Base-by-base conservation (phyloP, 2,113 vertebrate genomes). In the Strix aluco region DNA sequence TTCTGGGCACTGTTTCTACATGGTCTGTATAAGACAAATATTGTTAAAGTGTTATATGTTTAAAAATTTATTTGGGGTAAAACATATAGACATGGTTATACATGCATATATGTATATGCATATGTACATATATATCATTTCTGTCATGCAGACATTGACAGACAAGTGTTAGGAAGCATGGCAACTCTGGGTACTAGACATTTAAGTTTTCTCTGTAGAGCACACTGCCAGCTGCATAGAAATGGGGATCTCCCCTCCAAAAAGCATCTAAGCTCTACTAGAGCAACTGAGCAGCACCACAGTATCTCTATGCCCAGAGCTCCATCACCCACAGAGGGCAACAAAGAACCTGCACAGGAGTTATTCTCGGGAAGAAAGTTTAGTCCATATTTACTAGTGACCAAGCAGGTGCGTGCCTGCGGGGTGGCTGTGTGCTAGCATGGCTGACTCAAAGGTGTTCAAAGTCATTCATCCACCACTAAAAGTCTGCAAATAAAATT, bases 351-450 rank as follows among this genome's bases (percentile, higher is more conserved):
- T 7, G 42, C 5, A 8, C 38, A 66, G 51, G 22, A 46, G 15
- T 3, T 30, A 27, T 1, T 59, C 57, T 34, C 2, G 0, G 36
- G 42, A 10, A 49, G 18, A 10, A 75, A 12, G 13, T 0, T 29
- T 2, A 38, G 69, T 4, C 40, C 21, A 1, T 22, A 2, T 16
- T 26, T 10, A 27, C 58, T 0, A 32, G 15, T 36, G 58, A 32
- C 15, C 0, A 0, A 42, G 84, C 75, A 73, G 54, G 26, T 2
- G 15, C 1, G 13, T 7, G 27, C 23, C 57, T 20, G 38, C 58
- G 32, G 5, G n/a, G 15, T 49, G 29, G 49, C 47, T 36, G 40
- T 0, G 4, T 2, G 21, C 17, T 8, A 32, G 26, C 55, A 16
- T 0, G 0, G 44, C 58, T 25, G 21, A 22, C 38, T 11, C 65